phyloP scores from a whole-genome alignment of 2,113 vertebrate genomes.

The Daboia siamensis region DNA sequence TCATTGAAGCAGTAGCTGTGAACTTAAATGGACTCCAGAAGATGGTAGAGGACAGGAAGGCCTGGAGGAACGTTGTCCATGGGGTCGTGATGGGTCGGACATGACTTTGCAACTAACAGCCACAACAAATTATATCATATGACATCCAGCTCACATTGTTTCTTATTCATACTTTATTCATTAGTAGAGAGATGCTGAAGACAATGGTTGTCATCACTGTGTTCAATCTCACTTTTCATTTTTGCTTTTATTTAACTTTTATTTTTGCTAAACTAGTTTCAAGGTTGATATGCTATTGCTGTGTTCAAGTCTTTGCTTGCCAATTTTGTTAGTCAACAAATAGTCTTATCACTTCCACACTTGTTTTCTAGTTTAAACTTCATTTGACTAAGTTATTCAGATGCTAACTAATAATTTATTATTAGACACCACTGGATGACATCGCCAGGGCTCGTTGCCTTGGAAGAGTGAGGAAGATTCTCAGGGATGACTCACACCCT shows the following conservation, averaged over 20 bases:
- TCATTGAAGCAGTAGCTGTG: no score
- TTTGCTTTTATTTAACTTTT: not conserved
- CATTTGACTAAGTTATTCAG: not conserved
- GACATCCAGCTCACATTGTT: not conserved
- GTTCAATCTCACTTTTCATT: not conserved
- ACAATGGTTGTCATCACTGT: not conserved
- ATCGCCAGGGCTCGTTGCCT: no score
- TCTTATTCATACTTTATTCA: not conserved
- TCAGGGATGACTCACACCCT: no score
- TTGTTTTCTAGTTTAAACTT: not conserved
- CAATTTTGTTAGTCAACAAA: not conserved
- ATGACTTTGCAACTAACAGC: no score
- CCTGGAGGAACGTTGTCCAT: no score
- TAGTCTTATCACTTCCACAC: not conserved
- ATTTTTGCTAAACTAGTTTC: not conserved
- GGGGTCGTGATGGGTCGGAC: no score
- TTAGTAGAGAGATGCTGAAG: not conserved
- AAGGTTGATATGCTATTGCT: not conserved
- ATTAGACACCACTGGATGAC: no score
- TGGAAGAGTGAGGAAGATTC: no score
- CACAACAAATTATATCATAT: not conserved
- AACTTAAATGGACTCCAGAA: no score
- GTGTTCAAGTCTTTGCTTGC: not conserved
- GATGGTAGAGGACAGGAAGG: no score
- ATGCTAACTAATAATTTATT: not conserved